Percentiles rank a stretch among this genome's conserved stretches.
Evolutionary conservation across 2,888 invertebrate genomes (phyloP).

Genomic region (Hirtodrosophila duncani): DNA sequence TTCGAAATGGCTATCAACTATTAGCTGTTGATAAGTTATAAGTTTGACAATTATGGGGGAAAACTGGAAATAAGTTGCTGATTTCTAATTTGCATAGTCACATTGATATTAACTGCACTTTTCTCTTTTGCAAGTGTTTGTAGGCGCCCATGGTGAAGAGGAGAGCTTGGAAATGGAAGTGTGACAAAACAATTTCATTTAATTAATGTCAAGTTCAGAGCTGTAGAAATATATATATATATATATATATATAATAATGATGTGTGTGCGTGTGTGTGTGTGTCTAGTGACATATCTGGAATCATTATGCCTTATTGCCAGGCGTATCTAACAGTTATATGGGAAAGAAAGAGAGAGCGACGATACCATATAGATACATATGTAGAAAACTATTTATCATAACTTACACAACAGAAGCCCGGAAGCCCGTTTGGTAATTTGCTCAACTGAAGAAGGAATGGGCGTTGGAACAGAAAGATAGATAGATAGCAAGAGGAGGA

Average conservation of each 20-base stretch:
- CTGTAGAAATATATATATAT: neutral
- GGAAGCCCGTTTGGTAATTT: conserved; percentile 11
- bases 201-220: conserved; percentile 69
- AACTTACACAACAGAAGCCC: no score
- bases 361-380: neutral
- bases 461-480: neutral
- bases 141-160: no score
- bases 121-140: no score
- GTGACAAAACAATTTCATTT: conserved; percentile 64
- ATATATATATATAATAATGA: conserved; percentile 22
- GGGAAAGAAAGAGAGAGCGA: conserved; percentile 2
- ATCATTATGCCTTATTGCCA: conserved; percentile 41
- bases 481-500: no score
- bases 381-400: conserved; percentile 13
- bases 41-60: no score
- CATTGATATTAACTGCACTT: no score
- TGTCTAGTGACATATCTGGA: conserved; percentile 36
- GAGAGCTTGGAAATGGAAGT: conserved; percentile 32
- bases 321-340: conserved; percentile 38
- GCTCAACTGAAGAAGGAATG: no score
- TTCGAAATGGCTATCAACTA: no score
- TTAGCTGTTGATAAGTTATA: no score
- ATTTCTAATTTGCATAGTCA: no score
- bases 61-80: no score
- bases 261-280: conserved; percentile 4